These are phyloP conservation scores for Philypnodon macrostomus DNA, from an alignment of 2,797 vertebrate species.

Conservation along the genomic window DNA sequence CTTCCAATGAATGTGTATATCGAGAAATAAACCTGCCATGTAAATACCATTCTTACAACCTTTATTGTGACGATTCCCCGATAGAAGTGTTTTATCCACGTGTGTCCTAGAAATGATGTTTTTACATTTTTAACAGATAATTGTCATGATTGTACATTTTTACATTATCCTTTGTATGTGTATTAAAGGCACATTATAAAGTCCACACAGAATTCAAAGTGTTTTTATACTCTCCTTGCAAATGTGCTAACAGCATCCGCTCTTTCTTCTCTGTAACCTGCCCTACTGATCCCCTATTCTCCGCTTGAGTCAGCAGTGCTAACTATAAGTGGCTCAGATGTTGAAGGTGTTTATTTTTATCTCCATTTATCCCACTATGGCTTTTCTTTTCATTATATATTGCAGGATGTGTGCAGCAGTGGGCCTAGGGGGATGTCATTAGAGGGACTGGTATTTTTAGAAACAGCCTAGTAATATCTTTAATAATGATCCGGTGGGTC, in stretches of 20 bases:
- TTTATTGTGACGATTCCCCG: conserved; percentile 26
- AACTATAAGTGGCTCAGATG: conserved; percentile 49
- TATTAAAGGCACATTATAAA: conserved; percentile 47
- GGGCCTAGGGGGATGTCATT: conserved; percentile 27
- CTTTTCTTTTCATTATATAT: conserved; percentile 29
- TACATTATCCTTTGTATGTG: conserved; percentile 60
- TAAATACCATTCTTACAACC: conserved; percentile 32
- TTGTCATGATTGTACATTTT: conserved; percentile 40
- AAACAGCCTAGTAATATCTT: conserved; percentile 12
- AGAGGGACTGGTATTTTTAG: conserved; percentile 24
- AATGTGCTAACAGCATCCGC: conserved; percentile 1
- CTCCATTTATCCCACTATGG: conserved; percentile 28
- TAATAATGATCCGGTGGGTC: conserved; percentile 7
- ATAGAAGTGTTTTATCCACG: conserved; percentile 17
- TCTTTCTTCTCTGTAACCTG: conserved; percentile 21
- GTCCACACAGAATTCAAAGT: conserved; percentile 12
- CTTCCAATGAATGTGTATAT: conserved; percentile 60
- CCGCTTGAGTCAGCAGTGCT: conserved; percentile 48
- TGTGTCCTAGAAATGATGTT: conserved; percentile 26
- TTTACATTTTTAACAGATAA: conserved; percentile 46
- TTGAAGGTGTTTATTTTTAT: conserved; percentile 34
- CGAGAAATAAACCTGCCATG: conserved; percentile 48
- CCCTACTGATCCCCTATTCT: conserved; percentile 38
- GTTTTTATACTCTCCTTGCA: neutral
- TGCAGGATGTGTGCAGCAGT: conserved; percentile 3